These are phyloP conservation scores for Drosophila nigrodunni DNA, from an alignment of 1,140 invertebrate genomes.

Conservation along the genomic window DNA sequence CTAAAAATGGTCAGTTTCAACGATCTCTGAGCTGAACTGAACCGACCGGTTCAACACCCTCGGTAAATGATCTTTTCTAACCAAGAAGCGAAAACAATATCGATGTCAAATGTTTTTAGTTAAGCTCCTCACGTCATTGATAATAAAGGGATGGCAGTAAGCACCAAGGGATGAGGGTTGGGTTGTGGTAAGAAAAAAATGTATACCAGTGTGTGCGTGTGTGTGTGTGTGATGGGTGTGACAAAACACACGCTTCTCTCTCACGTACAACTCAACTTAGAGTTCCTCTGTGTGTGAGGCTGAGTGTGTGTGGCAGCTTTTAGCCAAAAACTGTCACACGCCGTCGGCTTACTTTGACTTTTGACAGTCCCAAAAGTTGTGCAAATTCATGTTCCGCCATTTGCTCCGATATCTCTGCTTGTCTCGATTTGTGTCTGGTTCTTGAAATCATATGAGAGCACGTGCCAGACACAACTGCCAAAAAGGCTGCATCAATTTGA, in stretches of 20 bases:
- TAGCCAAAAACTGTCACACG: constrained; percentile 54
- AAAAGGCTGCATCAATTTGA: constrained; percentile 48
- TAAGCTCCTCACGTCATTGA: constrained; percentile 65
- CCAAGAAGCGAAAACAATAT: constrained; percentile 49
- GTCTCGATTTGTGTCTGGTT: constrained; percentile 23
- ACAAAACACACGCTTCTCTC: constrained; percentile 21
- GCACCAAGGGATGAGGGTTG: constrained; percentile 13
- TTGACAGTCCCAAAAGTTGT: constrained; percentile 73
- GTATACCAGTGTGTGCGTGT: constrained; percentile 20
- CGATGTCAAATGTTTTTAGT: constrained; percentile 62
- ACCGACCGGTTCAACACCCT: constrained; percentile 53
- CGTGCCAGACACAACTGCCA: constrained; percentile 40
- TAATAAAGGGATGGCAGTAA: constrained; percentile 64
- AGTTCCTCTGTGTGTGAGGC: constrained; percentile 4
- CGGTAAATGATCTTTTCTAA: constrained; percentile 52
- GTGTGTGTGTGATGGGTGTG: constrained; percentile 16
- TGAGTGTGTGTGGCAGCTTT: constrained; percentile 26
- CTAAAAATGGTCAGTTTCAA: constrained; percentile 10
- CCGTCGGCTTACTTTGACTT: constrained; percentile 77
- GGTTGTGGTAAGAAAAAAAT: neutral
- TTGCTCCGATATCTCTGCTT: constrained; percentile 20
- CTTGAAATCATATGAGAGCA: constrained; percentile 31
- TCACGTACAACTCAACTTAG: constrained; percentile 59
- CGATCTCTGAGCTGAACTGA: constrained; percentile 38
- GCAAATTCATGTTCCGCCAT: constrained; percentile 56